Conservation (phyloP, 2,113 vertebrate species). For the Diphyllodes magnificus region DNA sequence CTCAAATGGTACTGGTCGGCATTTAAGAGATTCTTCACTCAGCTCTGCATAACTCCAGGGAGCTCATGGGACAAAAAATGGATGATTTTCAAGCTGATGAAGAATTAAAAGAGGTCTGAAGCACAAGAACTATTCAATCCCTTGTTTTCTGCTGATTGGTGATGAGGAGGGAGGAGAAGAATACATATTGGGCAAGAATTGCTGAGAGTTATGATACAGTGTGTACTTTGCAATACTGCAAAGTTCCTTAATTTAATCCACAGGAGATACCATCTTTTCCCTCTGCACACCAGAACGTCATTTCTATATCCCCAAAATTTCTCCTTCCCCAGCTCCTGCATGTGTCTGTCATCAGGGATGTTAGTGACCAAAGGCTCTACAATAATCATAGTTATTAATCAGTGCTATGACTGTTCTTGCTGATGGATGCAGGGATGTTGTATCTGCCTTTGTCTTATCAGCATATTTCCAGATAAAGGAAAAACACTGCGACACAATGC, state of each 20-base stretch:
- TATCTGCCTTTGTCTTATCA: background rate
- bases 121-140: background rate
- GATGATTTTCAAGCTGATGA: background rate
- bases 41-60: background rate
- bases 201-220: background rate
- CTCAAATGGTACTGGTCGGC: background rate
- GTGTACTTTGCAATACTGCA: background rate
- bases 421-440: background rate
- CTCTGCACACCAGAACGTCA: background rate
- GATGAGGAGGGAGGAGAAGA: background rate
- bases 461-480: background rate
- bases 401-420: background rate
- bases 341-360: fast-evolving
- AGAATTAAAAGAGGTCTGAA: background rate
- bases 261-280: background rate
- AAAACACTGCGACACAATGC: background rate
- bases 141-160: background rate
- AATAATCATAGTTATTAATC: background rate
- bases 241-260: background rate
- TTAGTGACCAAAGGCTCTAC: background rate
- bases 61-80: fast-evolving
- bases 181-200: background rate
- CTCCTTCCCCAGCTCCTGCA: background rate
- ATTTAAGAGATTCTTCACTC: background rate
- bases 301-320: background rate